Evolutionary conservation across 2,888 invertebrate genomes (phyloP).

Genomic region (Amorpha juglandis): DNA sequence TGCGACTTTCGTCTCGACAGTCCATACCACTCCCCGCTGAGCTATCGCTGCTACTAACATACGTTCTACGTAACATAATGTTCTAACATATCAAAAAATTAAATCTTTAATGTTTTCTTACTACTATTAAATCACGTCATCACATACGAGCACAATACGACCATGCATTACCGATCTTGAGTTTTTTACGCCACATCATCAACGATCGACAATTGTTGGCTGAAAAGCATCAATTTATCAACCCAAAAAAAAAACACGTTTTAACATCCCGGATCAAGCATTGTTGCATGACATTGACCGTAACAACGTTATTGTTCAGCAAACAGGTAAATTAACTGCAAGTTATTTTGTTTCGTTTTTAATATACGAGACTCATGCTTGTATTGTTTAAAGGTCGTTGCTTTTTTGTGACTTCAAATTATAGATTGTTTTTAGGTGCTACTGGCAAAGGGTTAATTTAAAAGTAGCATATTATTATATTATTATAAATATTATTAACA

Average conservation of each 20-base stretch:
- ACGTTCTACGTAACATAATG: too few relatives aligned
- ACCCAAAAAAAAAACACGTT: not conserved
- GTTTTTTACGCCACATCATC: not conserved
- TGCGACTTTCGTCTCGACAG: too few relatives aligned
- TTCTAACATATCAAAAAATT: too few relatives aligned
- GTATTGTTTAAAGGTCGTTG: conserved; percentile 24
- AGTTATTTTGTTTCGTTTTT: conserved; percentile 17
- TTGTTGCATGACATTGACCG: conserved; percentile 19
- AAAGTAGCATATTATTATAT: too few relatives aligned
- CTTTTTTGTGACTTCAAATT: not conserved
- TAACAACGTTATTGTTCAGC: conserved; percentile 17
- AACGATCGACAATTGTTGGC: conserved; percentile 14
- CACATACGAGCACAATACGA: not conserved
- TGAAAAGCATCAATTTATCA: conserved; percentile 11
- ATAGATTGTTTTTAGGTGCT: too few relatives aligned
- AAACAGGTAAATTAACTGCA: conserved; percentile 20
- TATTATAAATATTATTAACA: too few relatives aligned
- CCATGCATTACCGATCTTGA: not conserved
- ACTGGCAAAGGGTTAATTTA: too few relatives aligned
- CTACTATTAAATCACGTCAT: too few relatives aligned
- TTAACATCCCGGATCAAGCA: conserved; percentile 20
- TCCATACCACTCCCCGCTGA: too few relatives aligned
- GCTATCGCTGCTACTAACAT: too few relatives aligned
- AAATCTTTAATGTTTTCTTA: too few relatives aligned
- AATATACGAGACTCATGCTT: conserved; percentile 2